These are phyloP conservation scores for Bos javanicus DNA, from an alignment of 2,113 vertebrate species.

Conservation along the genomic window DNA sequence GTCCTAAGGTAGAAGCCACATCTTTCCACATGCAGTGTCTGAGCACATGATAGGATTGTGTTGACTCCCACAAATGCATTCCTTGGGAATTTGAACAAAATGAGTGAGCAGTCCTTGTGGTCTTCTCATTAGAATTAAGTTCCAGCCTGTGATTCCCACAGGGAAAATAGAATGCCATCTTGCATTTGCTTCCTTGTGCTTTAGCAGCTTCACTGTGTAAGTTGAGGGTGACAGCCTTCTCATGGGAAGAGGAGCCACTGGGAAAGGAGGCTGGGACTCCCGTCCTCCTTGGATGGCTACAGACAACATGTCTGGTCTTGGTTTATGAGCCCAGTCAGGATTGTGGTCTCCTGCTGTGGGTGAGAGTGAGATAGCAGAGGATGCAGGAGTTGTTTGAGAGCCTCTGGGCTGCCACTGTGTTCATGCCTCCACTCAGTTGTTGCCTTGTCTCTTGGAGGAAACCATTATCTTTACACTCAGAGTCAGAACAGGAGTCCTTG, in stretches of 20 bases:
- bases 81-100: not conserved
- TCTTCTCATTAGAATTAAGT: not conserved
- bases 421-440: not conserved
- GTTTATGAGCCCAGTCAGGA: not conserved
- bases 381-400: not conserved
- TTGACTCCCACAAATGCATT: not conserved
- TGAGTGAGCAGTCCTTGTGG: not conserved
- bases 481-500: not conserved
- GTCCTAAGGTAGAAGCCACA: not conserved
- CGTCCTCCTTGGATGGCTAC: not conserved
- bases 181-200: not conserved
- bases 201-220: not conserved
- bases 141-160: not conserved
- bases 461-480: not conserved
- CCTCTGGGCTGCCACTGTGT: not conserved
- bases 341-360: not conserved
- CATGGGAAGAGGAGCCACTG: not conserved
- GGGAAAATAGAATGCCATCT: not conserved
- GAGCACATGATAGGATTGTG: not conserved
- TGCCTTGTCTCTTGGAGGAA: not conserved
- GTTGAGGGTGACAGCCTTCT: not conserved
- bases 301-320: not conserved
- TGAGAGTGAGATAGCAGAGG: not conserved
- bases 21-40: not conserved
- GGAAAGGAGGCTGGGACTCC: not conserved